Evolutionary conservation across 2,888 invertebrate species (phyloP).

Genomic region (Amorpha juglandis): DNA sequence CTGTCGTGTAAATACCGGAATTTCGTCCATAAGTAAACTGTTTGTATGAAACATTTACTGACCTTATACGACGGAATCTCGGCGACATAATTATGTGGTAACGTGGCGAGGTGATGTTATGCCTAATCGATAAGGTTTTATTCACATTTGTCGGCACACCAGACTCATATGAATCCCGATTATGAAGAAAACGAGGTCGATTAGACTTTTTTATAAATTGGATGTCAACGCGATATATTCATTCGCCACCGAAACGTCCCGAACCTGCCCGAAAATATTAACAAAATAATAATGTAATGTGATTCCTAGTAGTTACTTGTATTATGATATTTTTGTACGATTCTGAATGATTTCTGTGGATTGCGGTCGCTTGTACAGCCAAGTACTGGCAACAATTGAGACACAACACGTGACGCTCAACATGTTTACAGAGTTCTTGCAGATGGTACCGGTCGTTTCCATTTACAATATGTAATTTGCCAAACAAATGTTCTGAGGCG

Average conservation of each 20-base stretch:
- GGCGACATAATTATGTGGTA: background rate
- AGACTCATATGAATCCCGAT: background rate
- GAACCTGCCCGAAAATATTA: slow-evolving; percentile 24
- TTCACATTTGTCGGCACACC: background rate
- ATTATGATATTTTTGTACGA: slow-evolving; percentile 51
- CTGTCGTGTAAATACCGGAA: background rate
- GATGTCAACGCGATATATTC: background rate
- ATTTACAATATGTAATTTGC: too few relatives aligned
- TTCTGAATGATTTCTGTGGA: slow-evolving; percentile 29
- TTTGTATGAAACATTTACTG: background rate
- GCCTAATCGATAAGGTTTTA: slow-evolving; percentile 15
- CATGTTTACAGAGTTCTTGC: too few relatives aligned
- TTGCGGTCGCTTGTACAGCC: slow-evolving; percentile 32
- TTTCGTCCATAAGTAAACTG: too few relatives aligned
- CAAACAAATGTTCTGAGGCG: too few relatives aligned
- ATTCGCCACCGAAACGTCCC: slow-evolving; percentile 24
- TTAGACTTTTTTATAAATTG: background rate
- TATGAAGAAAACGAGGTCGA: background rate
- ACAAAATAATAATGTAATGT: slow-evolving; percentile 28
- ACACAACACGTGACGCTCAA: background rate
- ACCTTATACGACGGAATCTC: background rate
- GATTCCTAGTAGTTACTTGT: slow-evolving; percentile 29
- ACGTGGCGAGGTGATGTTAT: slow-evolving; percentile 1
- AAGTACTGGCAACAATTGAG: background rate
- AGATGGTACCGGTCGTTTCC: too few relatives aligned